A percentile compares a stretch with the other conserved stretches of the same genome.
Conservation (phyloP, 2,888 invertebrate genomes). For the Microplitis manilae region DNA sequence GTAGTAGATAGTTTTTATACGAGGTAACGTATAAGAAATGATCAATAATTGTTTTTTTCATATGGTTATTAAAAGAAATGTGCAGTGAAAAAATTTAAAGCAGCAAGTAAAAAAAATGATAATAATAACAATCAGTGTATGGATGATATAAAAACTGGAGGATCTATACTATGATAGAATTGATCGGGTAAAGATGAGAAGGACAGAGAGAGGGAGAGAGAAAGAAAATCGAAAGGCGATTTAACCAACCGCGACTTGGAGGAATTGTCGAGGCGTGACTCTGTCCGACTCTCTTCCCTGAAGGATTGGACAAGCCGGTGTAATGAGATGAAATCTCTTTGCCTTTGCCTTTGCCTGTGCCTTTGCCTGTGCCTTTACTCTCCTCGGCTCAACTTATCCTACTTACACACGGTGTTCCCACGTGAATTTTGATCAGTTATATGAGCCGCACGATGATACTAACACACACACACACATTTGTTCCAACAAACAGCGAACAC, state of each 20-base stretch:
- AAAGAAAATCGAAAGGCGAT: slow-evolving; percentile 34
- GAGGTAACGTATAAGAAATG: neutral
- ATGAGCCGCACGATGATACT: neutral
- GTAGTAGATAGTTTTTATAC: neutral
- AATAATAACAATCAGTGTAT: too few relatives aligned
- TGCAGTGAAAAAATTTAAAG: too few relatives aligned
- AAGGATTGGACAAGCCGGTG: slow-evolving; percentile 3
- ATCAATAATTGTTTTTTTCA: neutral
- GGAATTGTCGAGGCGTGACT: slow-evolving; percentile 42
- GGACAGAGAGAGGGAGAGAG: neutral
- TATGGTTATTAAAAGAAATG: neutral
- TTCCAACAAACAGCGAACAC: neutral
- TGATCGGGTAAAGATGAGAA: neutral
- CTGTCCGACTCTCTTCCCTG: slow-evolving; percentile 19
- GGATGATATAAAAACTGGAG: too few relatives aligned
- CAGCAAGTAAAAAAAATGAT: too few relatives aligned
- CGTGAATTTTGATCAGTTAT: slow-evolving; percentile 25
- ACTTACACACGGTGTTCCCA: slow-evolving; percentile 7
- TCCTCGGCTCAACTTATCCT: neutral
- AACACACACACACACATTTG: too few relatives aligned
- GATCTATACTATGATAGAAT: neutral
- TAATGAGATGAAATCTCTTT: slow-evolving; percentile 15
- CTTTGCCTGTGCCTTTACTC: neutral
- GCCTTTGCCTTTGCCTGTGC: neutral
- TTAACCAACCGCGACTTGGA: slow-evolving; percentile 34